A percentile compares a stretch with the other conserved stretches of the same genome.
These are phyloP conservation scores for Cassiopea xamachana DNA, from an alignment of 30 jellyfish, hydroid and myxozoan genomes.

Conservation along the genomic window DNA sequence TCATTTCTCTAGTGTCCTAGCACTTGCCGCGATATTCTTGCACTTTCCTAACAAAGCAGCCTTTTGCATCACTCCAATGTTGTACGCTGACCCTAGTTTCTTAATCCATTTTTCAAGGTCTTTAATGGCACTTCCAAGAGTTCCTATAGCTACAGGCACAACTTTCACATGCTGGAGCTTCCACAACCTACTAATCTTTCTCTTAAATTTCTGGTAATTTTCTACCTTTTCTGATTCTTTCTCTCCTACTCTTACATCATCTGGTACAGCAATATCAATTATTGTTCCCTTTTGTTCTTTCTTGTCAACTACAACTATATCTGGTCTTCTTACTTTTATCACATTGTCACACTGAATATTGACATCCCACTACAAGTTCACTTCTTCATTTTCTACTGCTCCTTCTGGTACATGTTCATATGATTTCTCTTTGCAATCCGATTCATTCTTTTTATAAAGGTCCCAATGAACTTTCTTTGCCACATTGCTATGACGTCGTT, in stretches of 20 bases:
- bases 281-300: background rate
- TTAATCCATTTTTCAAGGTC: no score
- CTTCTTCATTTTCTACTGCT: constrained; percentile 16
- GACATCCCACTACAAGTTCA: constrained; percentile 17
- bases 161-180: no score
- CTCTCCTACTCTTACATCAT: background rate
- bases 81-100: no score
- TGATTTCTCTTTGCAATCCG: background rate
- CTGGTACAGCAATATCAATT: constrained; percentile 6
- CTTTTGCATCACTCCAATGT: no score
- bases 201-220: no score
- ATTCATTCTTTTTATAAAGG: constrained; percentile 3
- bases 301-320: constrained; percentile 12
- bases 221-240: no score
- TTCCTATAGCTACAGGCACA: no score
- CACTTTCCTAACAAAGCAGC: no score
- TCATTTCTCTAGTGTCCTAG: no score
- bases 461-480: constrained; percentile 33
- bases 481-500: constrained; percentile 4
- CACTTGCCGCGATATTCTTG: no score
- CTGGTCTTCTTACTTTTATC: constrained; percentile 39
- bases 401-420: constrained; percentile 36
- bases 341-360: constrained; percentile 44
- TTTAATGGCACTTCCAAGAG: no score
- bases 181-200: no score